Conservation (phyloP, 2,888 invertebrate genomes). For the Theretra japonica region DNA sequence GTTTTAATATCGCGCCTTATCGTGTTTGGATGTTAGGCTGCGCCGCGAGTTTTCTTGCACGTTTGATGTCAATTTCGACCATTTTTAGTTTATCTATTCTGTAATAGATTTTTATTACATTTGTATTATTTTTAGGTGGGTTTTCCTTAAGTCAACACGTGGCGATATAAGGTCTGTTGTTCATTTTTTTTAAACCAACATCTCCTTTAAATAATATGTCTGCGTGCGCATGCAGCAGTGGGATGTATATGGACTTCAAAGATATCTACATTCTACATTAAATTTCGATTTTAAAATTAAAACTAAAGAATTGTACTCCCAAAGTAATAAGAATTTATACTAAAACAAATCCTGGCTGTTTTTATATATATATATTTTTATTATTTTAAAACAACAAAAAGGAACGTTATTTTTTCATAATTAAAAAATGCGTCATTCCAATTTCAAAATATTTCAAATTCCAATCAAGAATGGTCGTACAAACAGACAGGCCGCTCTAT, state of each 20-base stretch:
- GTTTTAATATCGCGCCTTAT: slow-evolving; percentile 13
- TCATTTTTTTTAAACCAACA: too few species aligned
- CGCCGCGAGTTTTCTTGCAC: neutral
- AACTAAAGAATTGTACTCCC: too few species aligned
- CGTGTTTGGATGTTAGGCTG: neutral
- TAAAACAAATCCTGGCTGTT: too few species aligned
- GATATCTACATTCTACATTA: too few species aligned
- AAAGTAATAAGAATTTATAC: too few species aligned
- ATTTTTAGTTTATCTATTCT: neutral
- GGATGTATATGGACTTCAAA: neutral
- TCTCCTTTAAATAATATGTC: too few species aligned
- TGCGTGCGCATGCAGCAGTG: neutral
- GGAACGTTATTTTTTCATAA: too few species aligned
- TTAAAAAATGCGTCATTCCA: neutral
- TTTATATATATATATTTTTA: too few species aligned
- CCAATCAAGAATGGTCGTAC: neutral
- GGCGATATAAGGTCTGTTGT: too few species aligned
- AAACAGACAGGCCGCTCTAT: neutral
- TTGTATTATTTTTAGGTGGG: neutral
- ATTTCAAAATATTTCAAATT: neutral
- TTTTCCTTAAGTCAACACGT: too few species aligned
- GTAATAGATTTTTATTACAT: neutral
- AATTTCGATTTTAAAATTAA: neutral
- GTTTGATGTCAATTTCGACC: neutral
- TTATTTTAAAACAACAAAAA: too few species aligned